These are phyloP conservation scores for Phenganax stokvisi DNA, from an alignment of 92 coral and sea anemone species.

Conservation along the genomic window DNA sequence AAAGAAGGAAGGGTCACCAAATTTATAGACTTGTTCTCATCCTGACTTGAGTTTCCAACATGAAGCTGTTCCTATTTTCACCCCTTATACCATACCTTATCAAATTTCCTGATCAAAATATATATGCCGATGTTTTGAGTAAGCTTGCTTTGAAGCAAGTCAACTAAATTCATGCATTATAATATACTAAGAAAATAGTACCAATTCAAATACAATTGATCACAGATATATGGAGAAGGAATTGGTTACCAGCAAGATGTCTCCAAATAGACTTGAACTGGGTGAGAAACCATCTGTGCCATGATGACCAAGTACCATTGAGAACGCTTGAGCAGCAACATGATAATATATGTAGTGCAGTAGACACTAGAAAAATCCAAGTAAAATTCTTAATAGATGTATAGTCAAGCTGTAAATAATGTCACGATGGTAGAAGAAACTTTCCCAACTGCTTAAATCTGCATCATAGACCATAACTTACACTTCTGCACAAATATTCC, in stretches of 20 bases:
- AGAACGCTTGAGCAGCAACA: constrained; percentile 89
- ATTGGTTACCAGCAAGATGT: constrained; percentile 66
- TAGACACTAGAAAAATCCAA: constrained; percentile 60
- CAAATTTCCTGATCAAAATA: too few relatives aligned
- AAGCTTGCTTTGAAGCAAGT: too few relatives aligned
- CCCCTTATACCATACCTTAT: too few relatives aligned
- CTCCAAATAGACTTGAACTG: constrained; percentile 84
- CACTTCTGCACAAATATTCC: constrained; percentile 89
- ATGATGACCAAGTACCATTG: constrained; percentile 91
- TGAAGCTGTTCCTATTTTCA: too few relatives aligned
- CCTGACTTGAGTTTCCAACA: too few relatives aligned
- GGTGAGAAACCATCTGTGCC: constrained; percentile 66
- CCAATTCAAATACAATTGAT: neutral
- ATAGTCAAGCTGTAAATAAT: neutral
- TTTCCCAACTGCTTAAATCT: too few relatives aligned
- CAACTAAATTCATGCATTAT: too few relatives aligned
- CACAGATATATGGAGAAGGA: neutral
- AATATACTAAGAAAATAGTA: neutral
- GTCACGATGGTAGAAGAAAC: neutral
- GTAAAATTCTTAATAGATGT: neutral
- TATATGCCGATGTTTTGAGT: too few relatives aligned
- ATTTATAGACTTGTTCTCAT: too few relatives aligned
- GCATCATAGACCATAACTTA: constrained; percentile 35
- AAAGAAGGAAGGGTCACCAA: neutral
- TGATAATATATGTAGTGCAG: constrained; percentile 84